Evolutionary conservation across 2,888 invertebrate species (phyloP), one percentile per base, ranked within the genome.

Genomic region (Eupithecia subfuscata): DNA sequence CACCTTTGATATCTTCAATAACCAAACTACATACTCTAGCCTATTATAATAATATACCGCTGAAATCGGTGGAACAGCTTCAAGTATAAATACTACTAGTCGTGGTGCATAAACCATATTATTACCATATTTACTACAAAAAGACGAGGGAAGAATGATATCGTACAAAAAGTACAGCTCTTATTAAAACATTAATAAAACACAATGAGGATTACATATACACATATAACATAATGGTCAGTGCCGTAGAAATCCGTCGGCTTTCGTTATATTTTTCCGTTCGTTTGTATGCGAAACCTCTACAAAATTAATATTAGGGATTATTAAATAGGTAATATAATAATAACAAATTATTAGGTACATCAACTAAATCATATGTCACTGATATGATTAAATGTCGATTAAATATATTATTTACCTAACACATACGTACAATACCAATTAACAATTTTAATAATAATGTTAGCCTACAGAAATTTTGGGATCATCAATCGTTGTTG

Each of bases 221-320:
- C 83, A 83, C 81, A 84, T 78, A 75, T 76, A 80, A 82, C 45
- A 74, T 73, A 81, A 79, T 73, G 74, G 72, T 79, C 76, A 65
- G 45, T 79, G 75, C 78, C 77, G 65, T 77, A 75, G 80, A 77
- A 79, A 71, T 72, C 30, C 56, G 79, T 82, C 78, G 76, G 73
- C 77, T 70, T 76, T 78, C 79, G 64, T 78, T 76, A 73, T 74
- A 74, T 71, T 79, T 76, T 84, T 81, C 82, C 88, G 83, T 93
- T 94, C 94, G 94, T 93, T 94, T 90, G 84, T 89, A 86, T 92
- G 92, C 94, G 94, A 94, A 94, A 94, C 94, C 94, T 92, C 88
- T 91, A 89, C 84, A 87, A 82, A 93, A 90, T 87, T 92, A 91
- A 90, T 82, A 88, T 88, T 90, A 90, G 88, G 88, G 60, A 60